Conservation (phyloP, 2,113 vertebrate species). For the Platysteira castanea region DNA sequence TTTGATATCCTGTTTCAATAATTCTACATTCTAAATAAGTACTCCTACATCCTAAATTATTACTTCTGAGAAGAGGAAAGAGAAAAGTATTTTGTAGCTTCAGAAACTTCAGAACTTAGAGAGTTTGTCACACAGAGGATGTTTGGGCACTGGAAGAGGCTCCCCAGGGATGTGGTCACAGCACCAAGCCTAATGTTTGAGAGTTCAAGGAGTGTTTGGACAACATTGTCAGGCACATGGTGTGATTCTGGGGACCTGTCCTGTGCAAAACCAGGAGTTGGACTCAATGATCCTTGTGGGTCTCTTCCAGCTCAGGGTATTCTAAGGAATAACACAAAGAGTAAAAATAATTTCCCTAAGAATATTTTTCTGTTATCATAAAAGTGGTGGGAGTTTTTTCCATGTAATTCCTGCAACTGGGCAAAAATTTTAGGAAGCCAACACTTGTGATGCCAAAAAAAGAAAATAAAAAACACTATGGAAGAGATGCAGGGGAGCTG, state of each 20-base stretch:
- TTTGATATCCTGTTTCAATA: not conserved
- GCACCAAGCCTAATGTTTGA: not conserved
- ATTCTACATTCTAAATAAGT: not conserved
- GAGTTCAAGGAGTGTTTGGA: not conserved
- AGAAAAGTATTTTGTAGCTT: not conserved
- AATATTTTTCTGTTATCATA: not conserved
- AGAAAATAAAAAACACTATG: not conserved
- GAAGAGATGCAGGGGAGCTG: not conserved
- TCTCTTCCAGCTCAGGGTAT: not conserved
- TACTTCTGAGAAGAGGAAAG: not conserved
- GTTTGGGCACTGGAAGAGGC: not conserved
- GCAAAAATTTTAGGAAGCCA: not conserved
- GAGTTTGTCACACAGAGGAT: not conserved
- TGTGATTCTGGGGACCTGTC: too few relatives aligned
- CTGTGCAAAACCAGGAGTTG: not conserved
- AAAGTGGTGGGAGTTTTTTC: not conserved
- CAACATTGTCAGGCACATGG: not conserved
- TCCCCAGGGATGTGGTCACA: not conserved
- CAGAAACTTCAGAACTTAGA: not conserved
- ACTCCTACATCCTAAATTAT: not conserved
- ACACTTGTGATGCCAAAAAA: not conserved
- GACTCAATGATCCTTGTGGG: not conserved
- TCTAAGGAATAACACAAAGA: not conserved
- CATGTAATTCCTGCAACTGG: not conserved
- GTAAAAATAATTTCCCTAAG: not conserved